Base-by-base conservation (phyloP, 2,113 vertebrate species). In the Crotophaga sulcirostris region DNA sequence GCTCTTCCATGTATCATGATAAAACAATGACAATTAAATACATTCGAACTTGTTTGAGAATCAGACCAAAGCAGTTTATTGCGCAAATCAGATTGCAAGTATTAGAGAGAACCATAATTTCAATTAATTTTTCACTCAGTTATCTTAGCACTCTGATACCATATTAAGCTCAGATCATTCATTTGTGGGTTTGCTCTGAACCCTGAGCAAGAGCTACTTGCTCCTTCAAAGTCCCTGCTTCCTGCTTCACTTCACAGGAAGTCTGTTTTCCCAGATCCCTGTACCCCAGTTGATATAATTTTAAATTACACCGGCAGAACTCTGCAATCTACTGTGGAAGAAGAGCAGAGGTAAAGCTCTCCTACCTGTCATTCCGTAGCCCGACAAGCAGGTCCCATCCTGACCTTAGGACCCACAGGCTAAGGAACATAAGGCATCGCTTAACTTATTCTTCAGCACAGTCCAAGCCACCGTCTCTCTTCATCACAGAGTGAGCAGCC, bases 271-370 rank as follows among this genome's bases (percentile, higher is more conserved):
- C 44, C 44, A 51, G 40, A 18, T 49, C 8, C 38, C 54, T 52
- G 19, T 62, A 68, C 16, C 33, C 42, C 19, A 47, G 3, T 6
- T 40, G n/a, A 6, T 42, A 58, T 6, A 66, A 36, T 28, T 56
- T 28, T 8, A 26, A 60, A 4, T 16, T 8, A 3, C 1, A 0
- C 2, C 44, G 60, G 45, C 36, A 66, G n/a, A 56, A n/a, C 45
- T 36, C 18, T 55, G 28, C 31, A 29, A 51, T 7, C 26, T 8
- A 11, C 28, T 8, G 12, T 51, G 28, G n/a, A 24, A 58, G 52
- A 42, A 16, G 36, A 75, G 31, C 23, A 49, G 28, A 52, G 49
- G 66, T 47, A 20, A 44, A 52, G 42, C 3, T 76, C 20, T 67
- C 17, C 63, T 52, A n/a, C 7, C 40, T 47, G 45, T 38, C 14